These are phyloP conservation scores for Scalopus aquaticus DNA, from an alignment of 2,113 vertebrate species.

Conservation along the genomic window DNA sequence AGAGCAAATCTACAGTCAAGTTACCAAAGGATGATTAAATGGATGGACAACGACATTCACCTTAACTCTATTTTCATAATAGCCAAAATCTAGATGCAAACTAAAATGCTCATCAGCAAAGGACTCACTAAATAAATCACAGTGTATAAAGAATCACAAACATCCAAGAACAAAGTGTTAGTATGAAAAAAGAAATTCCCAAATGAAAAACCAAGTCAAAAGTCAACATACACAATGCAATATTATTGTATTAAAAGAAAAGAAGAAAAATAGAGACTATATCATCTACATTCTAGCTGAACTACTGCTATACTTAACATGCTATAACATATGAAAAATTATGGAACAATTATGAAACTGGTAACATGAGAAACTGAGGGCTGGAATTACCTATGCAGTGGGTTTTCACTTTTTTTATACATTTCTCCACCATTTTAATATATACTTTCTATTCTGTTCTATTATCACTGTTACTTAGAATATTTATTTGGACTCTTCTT, in stretches of 20 bases:
- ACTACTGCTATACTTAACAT: not conserved
- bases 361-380: not conserved
- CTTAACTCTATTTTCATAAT: not conserved
- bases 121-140: not conserved
- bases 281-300: not conserved
- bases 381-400: not conserved
- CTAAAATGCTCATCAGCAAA: not conserved
- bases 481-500: conserved; percentile 4
- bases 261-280: not conserved
- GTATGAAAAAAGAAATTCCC: not conserved
- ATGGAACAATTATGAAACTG: not conserved
- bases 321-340: not conserved
- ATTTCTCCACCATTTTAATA: not conserved
- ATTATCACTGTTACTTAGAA: conserved; percentile 1
- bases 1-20: not conserved
- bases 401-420: not conserved
- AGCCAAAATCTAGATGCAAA: not conserved
- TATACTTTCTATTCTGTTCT: not conserved
- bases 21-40: not conserved
- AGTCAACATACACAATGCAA: not conserved
- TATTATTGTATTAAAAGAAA: not conserved
- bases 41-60: not conserved
- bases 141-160: not conserved
- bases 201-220: conserved; percentile 8
- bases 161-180: not conserved